Conservation (phyloP, 2,888 invertebrate genomes). For the Cephalotes varians region DNA sequence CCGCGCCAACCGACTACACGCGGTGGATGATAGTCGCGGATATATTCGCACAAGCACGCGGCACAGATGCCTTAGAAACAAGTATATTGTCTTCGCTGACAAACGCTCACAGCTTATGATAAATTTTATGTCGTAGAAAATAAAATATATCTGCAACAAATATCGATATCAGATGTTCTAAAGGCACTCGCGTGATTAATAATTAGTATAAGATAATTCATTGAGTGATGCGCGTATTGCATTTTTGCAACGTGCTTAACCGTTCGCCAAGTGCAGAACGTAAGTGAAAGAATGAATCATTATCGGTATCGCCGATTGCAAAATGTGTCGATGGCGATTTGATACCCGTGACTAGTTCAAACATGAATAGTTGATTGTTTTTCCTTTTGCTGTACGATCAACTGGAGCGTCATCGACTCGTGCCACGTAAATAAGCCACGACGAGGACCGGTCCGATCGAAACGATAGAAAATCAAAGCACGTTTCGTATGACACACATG, state of each 20-base stretch:
- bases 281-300: conserved; percentile 43
- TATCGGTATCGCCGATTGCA: conserved; percentile 41
- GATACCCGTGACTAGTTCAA: conserved; percentile 45
- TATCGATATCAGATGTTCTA: not conserved
- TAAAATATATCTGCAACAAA: not conserved
- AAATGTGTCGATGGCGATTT: conserved; percentile 43
- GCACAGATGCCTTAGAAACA: conserved; percentile 3
- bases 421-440: conserved; percentile 78
- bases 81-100: not conserved
- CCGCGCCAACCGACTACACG: conserved; percentile 27
- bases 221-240: conserved; percentile 23
- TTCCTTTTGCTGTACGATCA: conserved; percentile 59
- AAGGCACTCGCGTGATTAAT: conserved; percentile 2
- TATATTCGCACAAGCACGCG: not conserved
- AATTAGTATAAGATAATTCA: not conserved
- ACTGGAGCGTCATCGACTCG: conserved; percentile 55
- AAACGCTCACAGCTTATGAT: conserved; percentile 9
- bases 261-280: conserved; percentile 2
- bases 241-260: not conserved
- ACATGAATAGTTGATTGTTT: conserved; percentile 50
- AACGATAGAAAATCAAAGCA: conserved; percentile 82
- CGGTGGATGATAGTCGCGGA: conserved; percentile 18
- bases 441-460: conserved; percentile 72
- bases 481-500: conserved; percentile 85
- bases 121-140: not conserved